Evolutionary conservation across 2,888 invertebrate species (phyloP).

Genomic region (Keiferia lycopersicella): DNA sequence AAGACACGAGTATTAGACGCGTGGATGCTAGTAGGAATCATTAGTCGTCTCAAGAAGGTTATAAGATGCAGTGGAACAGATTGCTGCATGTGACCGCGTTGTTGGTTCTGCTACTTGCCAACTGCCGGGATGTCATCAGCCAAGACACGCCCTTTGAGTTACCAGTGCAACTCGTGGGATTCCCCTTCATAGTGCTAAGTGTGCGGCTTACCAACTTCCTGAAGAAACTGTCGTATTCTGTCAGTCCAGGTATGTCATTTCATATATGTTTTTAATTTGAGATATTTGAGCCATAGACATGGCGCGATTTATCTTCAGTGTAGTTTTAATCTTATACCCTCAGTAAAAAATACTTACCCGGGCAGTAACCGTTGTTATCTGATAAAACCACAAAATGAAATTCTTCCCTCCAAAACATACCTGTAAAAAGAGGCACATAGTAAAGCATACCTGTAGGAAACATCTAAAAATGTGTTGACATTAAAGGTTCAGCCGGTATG

Average conservation of each 20-base stretch:
- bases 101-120: conserved; percentile 36
- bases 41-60: conserved; percentile 16
- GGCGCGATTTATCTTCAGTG: too few relatives aligned
- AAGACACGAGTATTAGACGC: conserved; percentile 30
- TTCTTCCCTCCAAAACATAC: too few relatives aligned
- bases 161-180: conserved; percentile 92
- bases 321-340: too few relatives aligned
- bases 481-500: too few relatives aligned
- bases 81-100: conserved; percentile 27
- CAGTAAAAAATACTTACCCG: too few relatives aligned
- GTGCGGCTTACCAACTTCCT: conserved; percentile 90
- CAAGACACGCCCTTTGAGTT: conserved; percentile 84
- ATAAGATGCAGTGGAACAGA: conserved; percentile 33
- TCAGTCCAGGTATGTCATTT: conserved; percentile 87
- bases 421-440: too few relatives aligned
- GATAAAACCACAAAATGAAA: too few relatives aligned
- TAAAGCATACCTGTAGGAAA: too few relatives aligned
- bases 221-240: conserved; percentile 90
- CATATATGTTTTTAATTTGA: not conserved
- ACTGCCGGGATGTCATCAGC: conserved; percentile 36
- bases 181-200: conserved; percentile 90
- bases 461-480: too few relatives aligned
- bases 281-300: too few relatives aligned
- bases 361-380: too few relatives aligned
- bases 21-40: conserved; percentile 21